Base-by-base conservation (phyloP, 2,113 vertebrate species). In the Pterocles orientalis region DNA sequence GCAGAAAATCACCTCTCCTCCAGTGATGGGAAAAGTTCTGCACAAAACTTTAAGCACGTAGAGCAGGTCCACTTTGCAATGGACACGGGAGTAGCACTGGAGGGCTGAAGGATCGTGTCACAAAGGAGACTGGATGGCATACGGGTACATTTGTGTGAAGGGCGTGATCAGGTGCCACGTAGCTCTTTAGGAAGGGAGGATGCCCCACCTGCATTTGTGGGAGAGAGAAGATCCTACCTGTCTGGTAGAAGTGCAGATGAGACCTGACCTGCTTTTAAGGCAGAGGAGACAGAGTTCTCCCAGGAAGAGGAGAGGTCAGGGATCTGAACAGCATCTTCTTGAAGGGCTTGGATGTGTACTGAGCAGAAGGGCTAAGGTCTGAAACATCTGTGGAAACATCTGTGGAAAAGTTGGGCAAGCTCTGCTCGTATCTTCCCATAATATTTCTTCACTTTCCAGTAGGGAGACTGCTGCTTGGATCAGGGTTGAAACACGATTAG, bases 1-100 rank as follows among this genome's bases (percentile, higher is more conserved):
- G 50, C 41, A 88, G 85, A 82, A 92, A 96, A 90, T 77, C 75
- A 61, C 31, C 88, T 91, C 61, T 77, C 51, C 25, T 96, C 23
- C 71, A 70, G 53, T 23, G 56, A 47, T 34, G n/a, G 64, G 64
- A 83, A 81, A 93, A 83, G 70, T 90, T 92, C 72, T 97, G 21
- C 60, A 51, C 45, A 77, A 82, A 85, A 81, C 45, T 86, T 87
- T 3, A 81, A 69, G 78, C 8, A 2, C n/a, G 11, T 66, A 68
- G 36, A 33, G n/a, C 39, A 58, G 25, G 60, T 92, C 50, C 24
- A 12, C 51, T 84, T 62, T 39, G 41, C 20, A 76, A 6, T 50
- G 70, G n/a, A 56, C 53, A 14, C 58, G 60, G 33, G 43, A 13
- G 29, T 83, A 64, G 26, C n/a, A 33, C 61, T n/a, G 41, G 25